Evolutionary conservation across 2,797 vertebrate species (phyloP).

Genomic region (Myotis pilosus): DNA sequence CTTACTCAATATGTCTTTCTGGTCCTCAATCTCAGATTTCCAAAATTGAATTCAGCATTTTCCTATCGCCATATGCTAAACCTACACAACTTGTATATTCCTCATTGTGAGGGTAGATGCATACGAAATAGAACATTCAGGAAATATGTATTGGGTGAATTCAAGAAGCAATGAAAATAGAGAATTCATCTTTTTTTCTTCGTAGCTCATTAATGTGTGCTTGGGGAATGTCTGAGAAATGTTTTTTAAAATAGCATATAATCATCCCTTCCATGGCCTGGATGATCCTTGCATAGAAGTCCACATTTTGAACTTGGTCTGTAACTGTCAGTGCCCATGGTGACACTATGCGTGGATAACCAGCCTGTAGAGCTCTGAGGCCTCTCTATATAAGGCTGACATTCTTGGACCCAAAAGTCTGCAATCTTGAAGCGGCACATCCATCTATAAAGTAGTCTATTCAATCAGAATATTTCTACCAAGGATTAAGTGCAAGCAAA

Average conservation of each 20-base stretch:
- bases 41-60: not conserved
- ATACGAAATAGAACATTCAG: not conserved
- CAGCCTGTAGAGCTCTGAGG: not conserved
- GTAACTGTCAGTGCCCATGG: not conserved
- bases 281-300: not conserved
- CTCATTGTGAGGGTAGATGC: not conserved
- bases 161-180: not conserved
- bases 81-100: not conserved
- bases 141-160: not conserved
- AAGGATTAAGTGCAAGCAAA: not conserved
- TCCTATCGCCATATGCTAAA: not conserved
- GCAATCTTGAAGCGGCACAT: not conserved
- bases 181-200: not conserved
- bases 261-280: not conserved
- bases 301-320: not conserved
- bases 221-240: not conserved
- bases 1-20: not conserved
- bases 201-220: not conserved
- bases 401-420: not conserved
- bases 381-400: not conserved
- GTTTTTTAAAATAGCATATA: not conserved
- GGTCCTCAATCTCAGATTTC: not conserved
- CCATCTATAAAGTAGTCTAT: not conserved
- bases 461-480: not conserved
- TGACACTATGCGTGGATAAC: not conserved